These are phyloP conservation scores for Drosophila virilis DNA, from an alignment of 1,140 invertebrate species.

Conservation along the genomic window DNA sequence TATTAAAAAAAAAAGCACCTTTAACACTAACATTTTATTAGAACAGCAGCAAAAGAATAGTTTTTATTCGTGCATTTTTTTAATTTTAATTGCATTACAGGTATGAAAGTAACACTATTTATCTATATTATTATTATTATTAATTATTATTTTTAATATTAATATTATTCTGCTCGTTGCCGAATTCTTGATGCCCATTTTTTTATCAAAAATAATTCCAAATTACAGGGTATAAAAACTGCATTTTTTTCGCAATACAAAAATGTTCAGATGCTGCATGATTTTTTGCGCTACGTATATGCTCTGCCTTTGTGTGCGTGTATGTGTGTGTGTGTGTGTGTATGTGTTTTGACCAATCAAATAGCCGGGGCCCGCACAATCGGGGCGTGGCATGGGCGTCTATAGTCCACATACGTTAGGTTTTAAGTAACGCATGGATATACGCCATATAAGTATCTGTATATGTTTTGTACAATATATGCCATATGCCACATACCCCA, in stretches of 20 bases:
- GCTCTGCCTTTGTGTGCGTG: background rate
- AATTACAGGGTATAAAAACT: constrained; percentile 32
- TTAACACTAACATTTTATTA: too few relatives aligned
- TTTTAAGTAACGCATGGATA: constrained; percentile 19
- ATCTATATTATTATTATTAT: too few relatives aligned
- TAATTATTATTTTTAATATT: too few relatives aligned
- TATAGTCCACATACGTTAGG: constrained; percentile 3
- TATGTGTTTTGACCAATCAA: constrained; percentile 53
- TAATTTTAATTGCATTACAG: too few relatives aligned
- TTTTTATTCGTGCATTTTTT: too few relatives aligned
- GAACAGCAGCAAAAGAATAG: too few relatives aligned
- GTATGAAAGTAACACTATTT: too few relatives aligned
- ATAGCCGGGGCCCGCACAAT: constrained; percentile 45
- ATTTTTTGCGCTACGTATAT: constrained; percentile 21
- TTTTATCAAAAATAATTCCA: too few relatives aligned
- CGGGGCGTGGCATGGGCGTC: constrained; percentile 64
- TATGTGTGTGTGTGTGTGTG: background rate
- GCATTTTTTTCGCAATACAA: constrained; percentile 38
- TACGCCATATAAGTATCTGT: background rate
- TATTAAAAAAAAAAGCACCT: too few relatives aligned
- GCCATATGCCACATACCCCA: constrained; percentile 1
- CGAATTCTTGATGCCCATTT: too few relatives aligned
- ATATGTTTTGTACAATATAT: constrained; percentile 1
- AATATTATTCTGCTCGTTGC: too few relatives aligned
- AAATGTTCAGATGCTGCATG: constrained; percentile 27